phyloP scores from a whole-genome alignment of 2,113 vertebrate genomes.

The Apteryx mantelli region DNA sequence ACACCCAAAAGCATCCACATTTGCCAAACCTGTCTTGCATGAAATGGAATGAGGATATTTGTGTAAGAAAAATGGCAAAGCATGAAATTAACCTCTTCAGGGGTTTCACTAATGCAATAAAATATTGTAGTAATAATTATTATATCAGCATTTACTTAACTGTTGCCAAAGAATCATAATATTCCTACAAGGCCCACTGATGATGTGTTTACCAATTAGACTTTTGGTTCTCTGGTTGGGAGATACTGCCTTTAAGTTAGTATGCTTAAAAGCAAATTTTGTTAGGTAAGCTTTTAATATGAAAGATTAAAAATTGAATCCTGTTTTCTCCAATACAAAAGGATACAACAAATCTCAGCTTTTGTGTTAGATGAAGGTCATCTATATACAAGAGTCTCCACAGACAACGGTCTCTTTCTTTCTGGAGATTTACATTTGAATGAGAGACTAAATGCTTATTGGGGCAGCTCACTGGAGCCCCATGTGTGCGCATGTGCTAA shows the following conservation, averaged over 20 bases:
- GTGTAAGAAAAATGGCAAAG: slow-evolving; percentile 14
- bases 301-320: neutral
- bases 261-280: neutral
- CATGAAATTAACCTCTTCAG: slow-evolving; percentile 45
- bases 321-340: neutral
- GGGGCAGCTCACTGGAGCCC: neutral
- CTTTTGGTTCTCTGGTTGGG: neutral
- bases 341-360: neutral
- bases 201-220: neutral
- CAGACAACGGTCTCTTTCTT: neutral
- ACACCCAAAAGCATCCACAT: neutral
- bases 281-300: neutral
- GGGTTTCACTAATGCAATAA: neutral
- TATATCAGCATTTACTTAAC: neutral
- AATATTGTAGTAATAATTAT: neutral
- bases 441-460: neutral
- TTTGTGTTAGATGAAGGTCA: neutral
- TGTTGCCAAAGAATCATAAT: neutral
- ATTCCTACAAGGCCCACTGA: neutral
- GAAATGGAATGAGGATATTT: slow-evolving; percentile 17
- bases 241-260: neutral
- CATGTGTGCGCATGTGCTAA: neutral
- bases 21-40: slow-evolving; percentile 41
- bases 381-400: neutral
- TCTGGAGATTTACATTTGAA: neutral